Conservation (phyloP, 2,888 invertebrate species). For the Congeria kusceri region DNA sequence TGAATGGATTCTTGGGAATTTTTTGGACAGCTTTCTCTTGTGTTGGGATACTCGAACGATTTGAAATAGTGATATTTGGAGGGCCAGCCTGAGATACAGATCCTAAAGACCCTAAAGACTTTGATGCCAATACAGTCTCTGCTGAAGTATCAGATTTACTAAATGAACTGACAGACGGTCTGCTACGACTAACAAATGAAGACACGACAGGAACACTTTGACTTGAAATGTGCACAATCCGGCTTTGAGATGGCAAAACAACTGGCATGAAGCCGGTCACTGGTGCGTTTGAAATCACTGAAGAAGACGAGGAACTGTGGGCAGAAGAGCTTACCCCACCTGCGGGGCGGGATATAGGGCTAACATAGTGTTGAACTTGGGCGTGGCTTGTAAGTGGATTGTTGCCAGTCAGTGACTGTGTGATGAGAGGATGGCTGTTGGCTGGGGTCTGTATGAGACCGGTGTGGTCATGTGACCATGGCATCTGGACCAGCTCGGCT, state of each 20-base stretch:
- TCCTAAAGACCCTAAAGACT: constrained; percentile 5
- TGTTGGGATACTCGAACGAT: constrained; percentile 38
- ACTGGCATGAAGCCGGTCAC: constrained; percentile 43
- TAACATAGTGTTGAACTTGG: background rate
- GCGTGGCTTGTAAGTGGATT: background rate
- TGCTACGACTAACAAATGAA: background rate
- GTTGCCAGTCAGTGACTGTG: constrained; percentile 5
- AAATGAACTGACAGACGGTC: background rate
- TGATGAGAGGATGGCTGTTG: constrained; percentile 16
- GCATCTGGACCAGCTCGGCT: constrained; percentile 39
- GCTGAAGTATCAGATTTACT: too few species aligned
- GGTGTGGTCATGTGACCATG: constrained; percentile 26
- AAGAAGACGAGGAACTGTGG: constrained; percentile 5
- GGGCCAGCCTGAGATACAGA: constrained; percentile 56
- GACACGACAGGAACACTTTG: background rate
- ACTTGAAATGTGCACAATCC: background rate
- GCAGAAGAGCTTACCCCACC: background rate
- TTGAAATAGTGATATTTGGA: constrained; percentile 57
- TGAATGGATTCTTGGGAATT: constrained; percentile 61
- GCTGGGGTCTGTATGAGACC: background rate
- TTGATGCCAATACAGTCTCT: too few species aligned
- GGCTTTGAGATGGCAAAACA: constrained; percentile 40
- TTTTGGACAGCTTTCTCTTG: constrained; percentile 50
- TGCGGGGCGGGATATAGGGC: background rate
- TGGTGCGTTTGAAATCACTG: constrained; percentile 8